These are phyloP conservation scores for Lutraria rhynchaena DNA, from an alignment of 1,140 invertebrate species.

Conservation along the genomic window DNA sequence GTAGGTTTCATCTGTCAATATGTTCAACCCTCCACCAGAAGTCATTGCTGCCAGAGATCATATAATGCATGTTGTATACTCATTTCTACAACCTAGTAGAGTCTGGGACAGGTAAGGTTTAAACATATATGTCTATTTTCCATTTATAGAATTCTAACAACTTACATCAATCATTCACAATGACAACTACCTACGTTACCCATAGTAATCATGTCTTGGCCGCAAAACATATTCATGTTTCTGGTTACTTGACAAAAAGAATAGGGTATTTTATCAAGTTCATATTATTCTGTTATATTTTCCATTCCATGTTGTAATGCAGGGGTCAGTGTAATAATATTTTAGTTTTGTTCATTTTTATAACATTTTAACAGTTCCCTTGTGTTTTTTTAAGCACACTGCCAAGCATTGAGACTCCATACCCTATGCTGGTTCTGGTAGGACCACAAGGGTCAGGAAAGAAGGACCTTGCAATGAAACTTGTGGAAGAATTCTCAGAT, in stretches of 20 bases:
- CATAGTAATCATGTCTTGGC: no score
- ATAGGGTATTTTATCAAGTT: no score
- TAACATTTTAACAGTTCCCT: no score
- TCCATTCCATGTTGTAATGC: no score
- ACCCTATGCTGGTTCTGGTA: conserved; percentile 82
- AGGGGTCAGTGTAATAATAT: no score
- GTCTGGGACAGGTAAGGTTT: conserved; percentile 79
- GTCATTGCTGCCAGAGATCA: conserved; percentile 81
- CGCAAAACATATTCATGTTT: no score
- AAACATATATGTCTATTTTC: no score
- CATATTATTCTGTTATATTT: no score
- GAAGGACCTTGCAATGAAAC: conserved; percentile 78
- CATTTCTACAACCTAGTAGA: conserved; percentile 79
- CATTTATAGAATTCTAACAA: no score
- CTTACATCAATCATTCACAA: no score
- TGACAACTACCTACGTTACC: no score
- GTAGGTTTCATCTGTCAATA: conserved; percentile 79
- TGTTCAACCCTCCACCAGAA: conserved; percentile 80
- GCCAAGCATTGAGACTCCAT: conserved; percentile 80
- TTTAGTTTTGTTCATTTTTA: not conserved
- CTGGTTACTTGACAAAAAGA: no score
- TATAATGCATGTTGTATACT: conserved; percentile 81
- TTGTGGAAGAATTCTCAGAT: conserved; percentile 81
- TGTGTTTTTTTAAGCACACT: conserved; percentile 76
- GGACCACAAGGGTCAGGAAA: conserved; percentile 81